Conservation (phyloP, 1,140 invertebrate genomes). For the Pseudomyrmex pallidus region DNA sequence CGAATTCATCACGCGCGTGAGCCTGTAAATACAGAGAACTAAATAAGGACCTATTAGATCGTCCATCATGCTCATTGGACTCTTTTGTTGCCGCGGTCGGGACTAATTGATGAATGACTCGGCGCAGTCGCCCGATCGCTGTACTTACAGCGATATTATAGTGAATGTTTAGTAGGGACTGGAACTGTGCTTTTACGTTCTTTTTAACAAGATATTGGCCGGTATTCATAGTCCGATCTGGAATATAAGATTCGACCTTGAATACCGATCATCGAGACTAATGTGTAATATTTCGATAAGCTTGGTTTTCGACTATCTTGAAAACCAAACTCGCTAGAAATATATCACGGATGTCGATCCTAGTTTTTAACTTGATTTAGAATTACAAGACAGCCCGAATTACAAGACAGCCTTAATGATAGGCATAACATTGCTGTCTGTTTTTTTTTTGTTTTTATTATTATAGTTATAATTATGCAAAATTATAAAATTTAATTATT, state of each 20-base stretch:
- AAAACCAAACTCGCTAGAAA: constrained; percentile 13
- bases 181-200: constrained; percentile 15
- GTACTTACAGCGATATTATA: constrained; percentile 37
- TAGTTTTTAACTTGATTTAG: constrained; percentile 16
- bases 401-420: neutral
- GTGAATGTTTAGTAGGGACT: constrained; percentile 22
- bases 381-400: neutral
- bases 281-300: neutral
- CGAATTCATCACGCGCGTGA: constrained; percentile 95
- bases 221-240: no score
- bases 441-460: constrained; percentile 16
- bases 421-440: neutral
- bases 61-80: neutral
- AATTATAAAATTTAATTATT: constrained; percentile 48
- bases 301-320: neutral
- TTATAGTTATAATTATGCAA: constrained; percentile 30
- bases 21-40: constrained; percentile 93
- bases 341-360: neutral
- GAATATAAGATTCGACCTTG: no score
- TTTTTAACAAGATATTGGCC: neutral
- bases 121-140: neutral
- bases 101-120: constrained; percentile 17
- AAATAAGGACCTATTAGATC: constrained; percentile 73
- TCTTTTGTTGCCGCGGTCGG: neutral
- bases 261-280: neutral